Percentiles rank a stretch among this genome's conserved stretches.
Evolutionary conservation across 2,113 vertebrate species (phyloP).

Genomic region (Setophaga coronata): DNA sequence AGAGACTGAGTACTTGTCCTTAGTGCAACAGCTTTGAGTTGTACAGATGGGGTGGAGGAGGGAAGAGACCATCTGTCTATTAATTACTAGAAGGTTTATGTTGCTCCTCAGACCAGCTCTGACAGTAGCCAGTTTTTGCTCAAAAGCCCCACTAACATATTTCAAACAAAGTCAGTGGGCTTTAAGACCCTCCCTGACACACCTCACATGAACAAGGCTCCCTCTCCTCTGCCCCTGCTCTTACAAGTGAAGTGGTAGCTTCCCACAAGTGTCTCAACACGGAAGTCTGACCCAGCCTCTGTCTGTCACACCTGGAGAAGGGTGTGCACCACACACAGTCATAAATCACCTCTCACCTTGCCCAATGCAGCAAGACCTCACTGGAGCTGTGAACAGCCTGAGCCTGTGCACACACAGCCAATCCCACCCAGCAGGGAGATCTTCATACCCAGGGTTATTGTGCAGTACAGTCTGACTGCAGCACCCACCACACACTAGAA

Average conservation of each 20-base stretch:
- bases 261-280: constrained; percentile 67
- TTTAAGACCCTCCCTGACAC: not conserved
- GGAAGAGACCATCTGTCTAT: constrained; percentile 49
- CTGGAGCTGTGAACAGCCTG: not conserved
- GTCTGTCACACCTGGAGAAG: not conserved
- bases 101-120: not conserved
- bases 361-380: not conserved
- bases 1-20: not conserved
- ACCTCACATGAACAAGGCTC: not conserved
- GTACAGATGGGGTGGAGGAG: constrained; percentile 20
- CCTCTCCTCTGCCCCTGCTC: not conserved
- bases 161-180: not conserved
- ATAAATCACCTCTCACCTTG: not conserved
- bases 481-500: not conserved
- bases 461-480: not conserved
- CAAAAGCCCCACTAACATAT: not conserved
- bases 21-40: not conserved
- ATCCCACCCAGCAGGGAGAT: not conserved
- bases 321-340: not conserved
- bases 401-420: not conserved
- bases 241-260: constrained; percentile 66
- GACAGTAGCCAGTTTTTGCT: not conserved
- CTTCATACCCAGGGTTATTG: not conserved
- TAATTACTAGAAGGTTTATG: not conserved
- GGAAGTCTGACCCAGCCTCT: not conserved